A percentile compares a stretch with the other conserved stretches of the same genome.
Evolutionary conservation across 2,113 vertebrate species (phyloP).

Genomic region (Pelodiscus sinensis): DNA sequence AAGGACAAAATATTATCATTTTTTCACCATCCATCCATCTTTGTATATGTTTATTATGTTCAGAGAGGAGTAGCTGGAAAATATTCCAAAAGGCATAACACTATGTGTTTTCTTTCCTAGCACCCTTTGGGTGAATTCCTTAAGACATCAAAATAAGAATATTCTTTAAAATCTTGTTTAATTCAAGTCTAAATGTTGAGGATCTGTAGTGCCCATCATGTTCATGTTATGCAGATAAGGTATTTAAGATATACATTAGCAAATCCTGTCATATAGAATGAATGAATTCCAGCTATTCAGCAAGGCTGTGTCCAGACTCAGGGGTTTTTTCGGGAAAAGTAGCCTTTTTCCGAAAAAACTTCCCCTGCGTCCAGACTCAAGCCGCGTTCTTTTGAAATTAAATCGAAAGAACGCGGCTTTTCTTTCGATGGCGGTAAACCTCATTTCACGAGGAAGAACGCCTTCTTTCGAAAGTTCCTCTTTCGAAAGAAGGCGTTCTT

Average conservation of each 20-base stretch:
- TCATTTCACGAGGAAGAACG: too few species aligned
- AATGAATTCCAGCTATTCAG: neutral
- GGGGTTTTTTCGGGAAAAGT: too few species aligned
- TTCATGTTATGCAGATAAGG: neutral
- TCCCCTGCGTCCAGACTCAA: too few species aligned
- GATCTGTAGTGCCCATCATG: fast-evolving
- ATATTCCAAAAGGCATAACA: neutral
- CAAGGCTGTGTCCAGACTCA: too few species aligned
- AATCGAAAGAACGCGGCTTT: too few species aligned
- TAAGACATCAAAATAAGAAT: neutral
- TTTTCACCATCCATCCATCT: constrained; percentile 53
- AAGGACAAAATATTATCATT: constrained; percentile 69
- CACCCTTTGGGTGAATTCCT: neutral
- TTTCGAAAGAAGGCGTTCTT: too few species aligned
- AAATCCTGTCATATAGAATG: neutral
- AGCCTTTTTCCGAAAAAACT: too few species aligned
- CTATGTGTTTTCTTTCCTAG: neutral
- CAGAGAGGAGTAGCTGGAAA: neutral
- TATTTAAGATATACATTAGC: neutral
- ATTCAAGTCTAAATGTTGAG: neutral
- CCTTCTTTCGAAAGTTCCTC: too few species aligned
- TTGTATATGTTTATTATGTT: neutral
- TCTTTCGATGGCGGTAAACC: too few species aligned
- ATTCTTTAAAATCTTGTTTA: neutral
- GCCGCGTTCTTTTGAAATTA: too few species aligned